phyloP scores from a whole-genome alignment of 2,888 invertebrate species.

The Parnassius orleans region DNA sequence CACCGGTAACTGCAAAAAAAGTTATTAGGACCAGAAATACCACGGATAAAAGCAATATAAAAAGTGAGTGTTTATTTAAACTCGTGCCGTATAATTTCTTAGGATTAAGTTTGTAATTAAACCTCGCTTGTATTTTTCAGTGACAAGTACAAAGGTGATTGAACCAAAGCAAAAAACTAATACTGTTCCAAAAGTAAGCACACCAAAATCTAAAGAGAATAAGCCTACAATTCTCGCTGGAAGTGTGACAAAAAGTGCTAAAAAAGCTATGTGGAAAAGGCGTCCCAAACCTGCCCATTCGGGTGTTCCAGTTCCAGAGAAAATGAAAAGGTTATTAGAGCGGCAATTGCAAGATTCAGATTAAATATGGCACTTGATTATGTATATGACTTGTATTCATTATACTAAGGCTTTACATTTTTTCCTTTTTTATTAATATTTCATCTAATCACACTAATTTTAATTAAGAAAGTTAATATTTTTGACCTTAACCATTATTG shows the following conservation, averaged over 20 bases:
- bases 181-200: constrained; percentile 49
- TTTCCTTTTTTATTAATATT: too few species aligned
- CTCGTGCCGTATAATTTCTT: not conserved
- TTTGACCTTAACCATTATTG: too few species aligned
- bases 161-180: constrained; percentile 45
- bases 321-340: constrained; percentile 58
- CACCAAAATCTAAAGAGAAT: constrained; percentile 59
- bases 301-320: constrained; percentile 69
- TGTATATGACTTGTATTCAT: too few species aligned
- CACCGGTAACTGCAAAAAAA: constrained; percentile 52
- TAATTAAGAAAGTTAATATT: too few species aligned
- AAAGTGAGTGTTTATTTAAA: constrained; percentile 14
- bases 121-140: constrained; percentile 39
- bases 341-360: constrained; percentile 48
- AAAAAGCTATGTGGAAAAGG: constrained; percentile 55
- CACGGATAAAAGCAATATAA: constrained; percentile 32
- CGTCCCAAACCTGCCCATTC: constrained; percentile 68
- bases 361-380: constrained; percentile 27
- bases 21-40: constrained; percentile 44
- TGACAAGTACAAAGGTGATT: constrained; percentile 33
- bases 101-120: not conserved
- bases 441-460: too few species aligned
- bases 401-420: too few species aligned
- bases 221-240: constrained; percentile 43
- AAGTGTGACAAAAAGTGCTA: constrained; percentile 56